Evolutionary conservation across 2,888 invertebrate genomes (phyloP).

Genomic region (Acronicta alni): DNA sequence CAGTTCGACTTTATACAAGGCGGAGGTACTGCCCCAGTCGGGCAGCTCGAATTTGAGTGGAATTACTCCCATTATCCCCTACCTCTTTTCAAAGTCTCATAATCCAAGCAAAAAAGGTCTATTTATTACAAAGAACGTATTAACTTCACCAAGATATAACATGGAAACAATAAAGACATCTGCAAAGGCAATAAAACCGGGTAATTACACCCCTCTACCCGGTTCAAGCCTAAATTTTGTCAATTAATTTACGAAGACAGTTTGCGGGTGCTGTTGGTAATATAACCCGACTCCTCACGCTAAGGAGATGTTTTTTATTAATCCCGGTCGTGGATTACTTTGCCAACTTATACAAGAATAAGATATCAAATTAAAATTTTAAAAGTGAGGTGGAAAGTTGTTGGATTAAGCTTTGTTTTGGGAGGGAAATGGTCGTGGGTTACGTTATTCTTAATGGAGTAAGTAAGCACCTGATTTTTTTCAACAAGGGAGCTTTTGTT

Average conservation of each 20-base stretch:
- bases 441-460: not conserved
- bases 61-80: too few relatives aligned
- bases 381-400: not conserved
- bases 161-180: constrained; percentile 17
- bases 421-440: not conserved
- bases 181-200: constrained; percentile 19
- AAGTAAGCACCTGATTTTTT: not conserved
- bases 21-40: too few relatives aligned
- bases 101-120: too few relatives aligned
- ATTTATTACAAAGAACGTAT: not conserved
- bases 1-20: too few relatives aligned
- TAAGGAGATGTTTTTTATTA: constrained; percentile 39
- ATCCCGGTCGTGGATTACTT: constrained; percentile 26
- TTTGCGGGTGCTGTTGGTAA: constrained; percentile 12
- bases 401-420: not conserved
- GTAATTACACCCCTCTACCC: constrained; percentile 28
- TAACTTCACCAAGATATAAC: constrained; percentile 15
- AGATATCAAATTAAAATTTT: constrained; percentile 19
- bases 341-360: constrained; percentile 15
- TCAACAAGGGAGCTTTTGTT: too few relatives aligned
- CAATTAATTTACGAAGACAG: constrained; percentile 46
- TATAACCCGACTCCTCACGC: constrained; percentile 17
- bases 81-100: too few relatives aligned
- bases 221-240: constrained; percentile 27
- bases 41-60: too few relatives aligned